Conservation (phyloP, 1,140 invertebrate species). For the Drosophila ogumai region DNA sequence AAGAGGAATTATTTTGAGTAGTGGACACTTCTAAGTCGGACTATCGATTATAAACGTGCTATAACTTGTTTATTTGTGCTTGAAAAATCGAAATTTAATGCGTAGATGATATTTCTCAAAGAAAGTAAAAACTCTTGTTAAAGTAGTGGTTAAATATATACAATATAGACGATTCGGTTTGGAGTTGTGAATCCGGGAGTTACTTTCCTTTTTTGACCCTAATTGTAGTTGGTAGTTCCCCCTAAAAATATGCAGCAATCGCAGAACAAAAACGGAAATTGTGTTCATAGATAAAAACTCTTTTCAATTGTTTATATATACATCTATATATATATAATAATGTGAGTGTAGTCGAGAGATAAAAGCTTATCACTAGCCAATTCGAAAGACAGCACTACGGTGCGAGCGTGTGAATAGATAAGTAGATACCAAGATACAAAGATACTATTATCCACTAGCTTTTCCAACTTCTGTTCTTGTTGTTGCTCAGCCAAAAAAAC, state of each 20-base stretch:
- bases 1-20: constrained; percentile 18
- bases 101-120: constrained; percentile 67
- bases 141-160: constrained; percentile 52
- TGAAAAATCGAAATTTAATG: constrained; percentile 40
- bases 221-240: constrained; percentile 53
- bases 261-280: constrained; percentile 39
- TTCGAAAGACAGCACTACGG: constrained; percentile 64
- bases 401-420: constrained; percentile 54
- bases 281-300: constrained; percentile 57
- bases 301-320: constrained; percentile 49
- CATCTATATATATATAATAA: constrained; percentile 22
- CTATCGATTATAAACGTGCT: constrained; percentile 42
- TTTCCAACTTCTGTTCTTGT: constrained; percentile 40
- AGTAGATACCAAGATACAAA: constrained; percentile 40
- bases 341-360: constrained; percentile 50
- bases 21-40: constrained; percentile 14
- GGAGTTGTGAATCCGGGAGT: constrained; percentile 40
- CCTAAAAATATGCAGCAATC: constrained; percentile 40
- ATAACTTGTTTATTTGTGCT: constrained; percentile 36
- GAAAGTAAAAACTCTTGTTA: constrained; percentile 76
- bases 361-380: constrained; percentile 80
- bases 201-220: constrained; percentile 62
- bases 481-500: constrained; percentile 46
- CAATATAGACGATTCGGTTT: constrained; percentile 8
- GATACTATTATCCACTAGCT: constrained; percentile 56